Conservation (phyloP, 2,113 vertebrate species). For the Hoplias malabaricus region DNA sequence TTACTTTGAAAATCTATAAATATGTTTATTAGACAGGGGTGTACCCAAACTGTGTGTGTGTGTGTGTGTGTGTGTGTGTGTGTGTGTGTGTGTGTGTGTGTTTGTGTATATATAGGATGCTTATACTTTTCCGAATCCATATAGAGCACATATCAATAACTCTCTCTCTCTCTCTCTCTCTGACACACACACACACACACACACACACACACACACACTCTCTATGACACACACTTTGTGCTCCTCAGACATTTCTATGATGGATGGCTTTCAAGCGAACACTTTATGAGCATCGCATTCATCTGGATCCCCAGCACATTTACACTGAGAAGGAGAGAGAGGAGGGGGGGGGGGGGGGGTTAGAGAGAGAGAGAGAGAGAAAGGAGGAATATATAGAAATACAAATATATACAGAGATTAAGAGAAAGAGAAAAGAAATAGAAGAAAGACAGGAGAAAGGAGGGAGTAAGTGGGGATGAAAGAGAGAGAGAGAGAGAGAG, state of each 20-base stretch:
- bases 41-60: no score
- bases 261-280: conserved; percentile 59
- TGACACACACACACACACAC: not conserved
- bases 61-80: no score
- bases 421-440: not conserved
- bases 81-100: no score
- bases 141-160: conserved; percentile 9
- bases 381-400: no score
- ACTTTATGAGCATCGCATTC: conserved; percentile 62
- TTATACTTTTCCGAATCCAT: no score
- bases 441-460: no score
- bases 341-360: conserved; percentile 32
- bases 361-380: conserved; percentile 16
- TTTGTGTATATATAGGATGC: no score
- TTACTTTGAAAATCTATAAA: no score
- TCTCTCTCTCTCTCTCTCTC: no score
- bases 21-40: no score
- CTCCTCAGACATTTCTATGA: conserved; percentile 52
- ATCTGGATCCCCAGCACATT: conserved; percentile 59
- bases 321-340: conserved; percentile 34
- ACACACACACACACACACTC: conserved; percentile 34
- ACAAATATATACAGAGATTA: no score
- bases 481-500: conserved; percentile 9
- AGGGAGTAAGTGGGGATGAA: conserved; percentile 24
- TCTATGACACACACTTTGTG: conserved; percentile 43